Base-by-base conservation (phyloP, 2,888 invertebrate species). In the Itoplectis maculator region DNA sequence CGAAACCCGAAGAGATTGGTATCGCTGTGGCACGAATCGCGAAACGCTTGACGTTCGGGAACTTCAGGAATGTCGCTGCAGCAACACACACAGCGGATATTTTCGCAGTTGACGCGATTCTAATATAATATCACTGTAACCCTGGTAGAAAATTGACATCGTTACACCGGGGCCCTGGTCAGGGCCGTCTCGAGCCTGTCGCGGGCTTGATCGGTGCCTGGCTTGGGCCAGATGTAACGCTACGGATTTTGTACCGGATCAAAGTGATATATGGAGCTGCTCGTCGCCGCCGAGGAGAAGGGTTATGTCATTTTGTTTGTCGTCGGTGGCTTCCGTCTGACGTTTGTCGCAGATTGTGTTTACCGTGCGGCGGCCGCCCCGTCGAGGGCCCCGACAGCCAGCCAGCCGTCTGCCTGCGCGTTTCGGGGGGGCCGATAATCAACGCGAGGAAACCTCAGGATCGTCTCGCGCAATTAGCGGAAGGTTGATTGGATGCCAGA, bases 401-500 rank as follows among this genome's bases (percentile, higher is more conserved):
- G 37, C 54, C 54, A 42, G 69, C 56, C 54, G 63, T 74, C 45
- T 18, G 47, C 65, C 15, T 18, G 54, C 20, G 68, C 74, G n/a
- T n/a, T n/a, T 77, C 63, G 49, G n/a, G n/a, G n/a, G n/a, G 40
- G n/a, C 68, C 72, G 82, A 84, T 82, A 82, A 84, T 84, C 78
- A 81, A 84, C 72, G 70, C 63, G 59, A 68, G 76, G 83, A 81
- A 84, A 81, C 79, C 81, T 79, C 79, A 76, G 76, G 70, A 84
- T 83, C 66, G 76, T 78, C 79, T 81, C 77, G 75, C 72, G 80
- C 82, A 82, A 84, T 81, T 84, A 83, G 74, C 79, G 83, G 51
- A 76, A 84, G 73, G 73, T 73, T 84, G 84, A 84, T 84, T 84
- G 83, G 81, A 84, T 81, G 79, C 72, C 76, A 84, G 83, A 74